Base-by-base conservation (phyloP, 2,797 vertebrate genomes). In the Diglossa cyanea region DNA sequence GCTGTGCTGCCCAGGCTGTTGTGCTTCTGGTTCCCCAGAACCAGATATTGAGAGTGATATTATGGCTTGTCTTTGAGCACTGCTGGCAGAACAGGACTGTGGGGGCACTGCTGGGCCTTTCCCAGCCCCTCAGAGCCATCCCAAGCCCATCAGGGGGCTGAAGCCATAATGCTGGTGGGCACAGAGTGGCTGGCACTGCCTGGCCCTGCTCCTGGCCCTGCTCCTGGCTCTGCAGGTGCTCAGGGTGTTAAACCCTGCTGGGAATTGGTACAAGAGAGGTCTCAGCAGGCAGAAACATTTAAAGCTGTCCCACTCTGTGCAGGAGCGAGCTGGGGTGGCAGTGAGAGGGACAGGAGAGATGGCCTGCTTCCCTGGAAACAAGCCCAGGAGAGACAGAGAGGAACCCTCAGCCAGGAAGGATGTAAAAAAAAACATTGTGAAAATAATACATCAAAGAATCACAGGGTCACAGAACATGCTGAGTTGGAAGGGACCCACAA, bases 61-160 rank as follows among this genome's bases (percentile, higher is more conserved):
- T 40, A 11, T 13, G 73, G 50, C 26, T 7, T 74, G 18, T 82
- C 39, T 28, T 37, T 4, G 2, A 15, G 11, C 2, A 3, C 72
- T 62, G 35, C 21, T 55, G 48, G 60, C 28, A 80, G 40, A 66
- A 19, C 0, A 0, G 60, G n/a, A 17, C 71, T 2, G 0, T 13
- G 45, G n/a, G 24, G 16, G 2, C 31, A 37, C 39, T 68, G 31
- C 53, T 35, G 50, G 67, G 44, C 33, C 33, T 53, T 60, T 48
- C 42, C 53, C 48, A 74, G 47, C 5, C 31, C 42, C 10, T 14
- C 1, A 0, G 45, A 66, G 70, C 57, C 53, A 39, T 12, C 57
- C 67, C 35, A 8, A 79, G 45, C 31, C 40, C 20, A 7, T 2
- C 39, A 33, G 4, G 15, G 54, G 19, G 18, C 51, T 80, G 81